Evolutionary conservation across 2,888 invertebrate genomes (phyloP), one percentile per base, ranked within the genome.

Genomic region (Cataglyphis livida): DNA sequence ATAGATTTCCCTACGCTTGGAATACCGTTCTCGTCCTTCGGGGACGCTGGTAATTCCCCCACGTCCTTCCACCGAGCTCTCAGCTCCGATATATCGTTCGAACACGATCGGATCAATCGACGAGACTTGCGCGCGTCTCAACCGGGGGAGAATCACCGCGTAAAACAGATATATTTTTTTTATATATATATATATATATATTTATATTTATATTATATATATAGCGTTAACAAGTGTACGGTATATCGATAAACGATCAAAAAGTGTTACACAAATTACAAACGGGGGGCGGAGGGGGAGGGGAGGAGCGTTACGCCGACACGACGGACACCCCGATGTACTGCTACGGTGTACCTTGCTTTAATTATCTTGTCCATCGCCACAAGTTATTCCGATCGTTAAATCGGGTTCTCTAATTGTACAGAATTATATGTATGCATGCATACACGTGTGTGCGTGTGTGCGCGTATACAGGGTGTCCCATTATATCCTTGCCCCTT

Each of bases 1-100:
- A 94, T 94, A 94, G 92, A 94, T 93, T 51, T 92, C 91, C 92
- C 94, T 94, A 94, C 93, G 91, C 91, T 92, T 91, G 92, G 90
- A 93, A 91, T 90, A 91, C 90, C 90, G 88, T 85, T 86, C 90
- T 83, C 75, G 85, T 88, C 87, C 87, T 87, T 89, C 86, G 85
- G 48, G 48, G 74, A 88, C 89, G 89, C 84, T 59, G 66, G 84
- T 87, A 83, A 85, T 89, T 87, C 87, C 90, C 88, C 85, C 81
- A 66, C 57, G 44, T 68, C 41, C 38, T 38, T 83, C 48, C 65
- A 61, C 41, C 62, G 75, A 62, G 41, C 59, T 78, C 32, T 78
- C 57, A 73, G 82, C 61, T 71, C 48, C 38, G 44, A 57, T 35
- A 73, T 38, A 59, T 41, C 44, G 44, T 28, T 82, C 82, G 83